phyloP scores from a whole-genome alignment of 2,888 invertebrate species.

The Lasioglossum vierecki region DNA sequence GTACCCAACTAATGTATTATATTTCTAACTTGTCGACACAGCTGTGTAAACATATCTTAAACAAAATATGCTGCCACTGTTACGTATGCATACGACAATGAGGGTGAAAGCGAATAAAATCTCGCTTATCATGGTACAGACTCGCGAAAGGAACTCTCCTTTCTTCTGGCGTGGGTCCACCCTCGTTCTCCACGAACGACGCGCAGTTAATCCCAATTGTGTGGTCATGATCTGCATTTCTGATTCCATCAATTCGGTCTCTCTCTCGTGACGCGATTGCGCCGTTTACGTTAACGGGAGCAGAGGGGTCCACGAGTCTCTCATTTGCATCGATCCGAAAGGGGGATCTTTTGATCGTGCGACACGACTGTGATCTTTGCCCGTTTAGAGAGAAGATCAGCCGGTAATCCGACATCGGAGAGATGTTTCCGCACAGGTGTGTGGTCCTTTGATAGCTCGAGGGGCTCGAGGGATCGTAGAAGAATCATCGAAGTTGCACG shows the following conservation, averaged over 20 bases:
- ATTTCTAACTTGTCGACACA: no score
- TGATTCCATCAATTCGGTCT: conserved; percentile 75
- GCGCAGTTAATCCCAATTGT: conserved; percentile 72
- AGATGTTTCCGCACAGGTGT: conserved; percentile 4
- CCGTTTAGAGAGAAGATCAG: conserved; percentile 2
- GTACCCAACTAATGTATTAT: no score
- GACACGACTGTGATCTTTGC: conserved; percentile 44
- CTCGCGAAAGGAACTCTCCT: conserved; percentile 9
- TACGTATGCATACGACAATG: not conserved
- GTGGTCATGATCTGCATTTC: conserved; percentile 76
- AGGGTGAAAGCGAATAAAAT: conserved; percentile 10
- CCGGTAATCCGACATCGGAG: not conserved
- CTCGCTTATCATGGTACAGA: not conserved
- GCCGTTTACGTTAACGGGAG: not conserved
- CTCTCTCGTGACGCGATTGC: conserved; percentile 57
- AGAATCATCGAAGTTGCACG: not conserved
- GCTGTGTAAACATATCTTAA: no score
- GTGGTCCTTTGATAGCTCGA: not conserved
- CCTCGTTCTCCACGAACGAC: not conserved
- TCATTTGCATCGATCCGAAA: conserved; percentile 74
- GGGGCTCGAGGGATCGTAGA: not conserved
- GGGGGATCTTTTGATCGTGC: conserved; percentile 15
- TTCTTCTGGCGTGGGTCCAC: not conserved
- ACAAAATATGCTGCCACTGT: not conserved
- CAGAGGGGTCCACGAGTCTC: conserved; percentile 50